A percentile compares a stretch with the other conserved stretches of the same genome.
phyloP scores from a whole-genome alignment of 37 sponge, comb jelly and placozoan species.

The Agelas oroides region DNA sequence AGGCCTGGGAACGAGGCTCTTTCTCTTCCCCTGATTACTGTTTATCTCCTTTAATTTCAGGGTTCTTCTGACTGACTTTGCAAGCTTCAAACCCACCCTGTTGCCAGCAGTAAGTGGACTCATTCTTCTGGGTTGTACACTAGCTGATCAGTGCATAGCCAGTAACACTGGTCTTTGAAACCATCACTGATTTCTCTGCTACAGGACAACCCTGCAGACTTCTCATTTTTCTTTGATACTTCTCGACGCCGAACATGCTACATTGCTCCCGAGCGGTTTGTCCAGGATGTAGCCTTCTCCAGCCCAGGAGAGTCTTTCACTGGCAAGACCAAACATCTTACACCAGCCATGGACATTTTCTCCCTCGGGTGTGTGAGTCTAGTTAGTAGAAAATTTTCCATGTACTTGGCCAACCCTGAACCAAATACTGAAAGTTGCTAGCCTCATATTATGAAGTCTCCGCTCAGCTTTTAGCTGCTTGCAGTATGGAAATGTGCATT shows the following conservation, averaged over 20 bases:
- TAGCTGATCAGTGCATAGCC: neutral
- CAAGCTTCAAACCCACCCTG: slow-evolving; percentile 91
- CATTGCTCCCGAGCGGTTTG: slow-evolving; percentile 91
- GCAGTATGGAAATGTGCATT: no score
- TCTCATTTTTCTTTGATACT: slow-evolving; percentile 96
- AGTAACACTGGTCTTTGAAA: neutral
- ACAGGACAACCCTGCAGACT: slow-evolving; percentile 96
- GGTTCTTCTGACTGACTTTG: slow-evolving; percentile 96
- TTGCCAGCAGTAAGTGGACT: slow-evolving; percentile 77
- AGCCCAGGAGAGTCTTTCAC: neutral
- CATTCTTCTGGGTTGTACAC: neutral
- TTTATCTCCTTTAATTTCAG: no score
- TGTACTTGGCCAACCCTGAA: neutral
- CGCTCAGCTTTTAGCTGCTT: no score
- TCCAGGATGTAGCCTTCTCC: slow-evolving; percentile 27
- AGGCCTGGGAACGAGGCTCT: no score
- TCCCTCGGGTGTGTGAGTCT: slow-evolving; percentile 82
- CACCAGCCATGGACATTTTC: slow-evolving; percentile 91
- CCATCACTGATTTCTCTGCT: neutral
- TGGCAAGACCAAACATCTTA: slow-evolving; percentile 41
- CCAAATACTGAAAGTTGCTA: no score
- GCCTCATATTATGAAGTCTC: no score
- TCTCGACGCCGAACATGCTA: slow-evolving; percentile 93
- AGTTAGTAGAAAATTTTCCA: neutral
- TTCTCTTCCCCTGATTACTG: no score